phyloP scores from a whole-genome alignment of 2,888 invertebrate species.

The Hemithea aestivaria region DNA sequence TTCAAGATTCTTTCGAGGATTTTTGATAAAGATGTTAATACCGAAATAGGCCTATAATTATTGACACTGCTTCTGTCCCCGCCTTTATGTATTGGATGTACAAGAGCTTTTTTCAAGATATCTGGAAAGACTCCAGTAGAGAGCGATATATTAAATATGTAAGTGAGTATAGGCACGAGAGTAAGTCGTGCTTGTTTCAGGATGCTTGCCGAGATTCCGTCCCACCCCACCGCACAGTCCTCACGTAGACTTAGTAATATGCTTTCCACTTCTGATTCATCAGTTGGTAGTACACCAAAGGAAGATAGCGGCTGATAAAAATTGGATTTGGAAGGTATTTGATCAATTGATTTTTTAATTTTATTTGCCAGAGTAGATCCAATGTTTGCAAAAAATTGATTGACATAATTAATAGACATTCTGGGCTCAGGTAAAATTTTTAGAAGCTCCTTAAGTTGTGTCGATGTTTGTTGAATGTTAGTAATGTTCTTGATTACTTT shows the following conservation, averaged over 20 bases:
- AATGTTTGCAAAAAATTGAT: constrained; percentile 10
- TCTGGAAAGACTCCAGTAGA: constrained; percentile 16
- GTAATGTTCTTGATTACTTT: constrained; percentile 12
- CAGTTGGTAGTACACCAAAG: constrained; percentile 7
- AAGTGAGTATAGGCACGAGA: constrained; percentile 5
- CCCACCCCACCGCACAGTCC: too few species aligned
- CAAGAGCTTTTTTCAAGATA: too few species aligned
- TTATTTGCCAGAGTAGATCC: neutral
- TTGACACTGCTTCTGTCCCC: too few species aligned
- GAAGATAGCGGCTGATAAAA: neutral
- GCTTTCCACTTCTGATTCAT: constrained; percentile 6
- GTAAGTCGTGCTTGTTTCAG: constrained; percentile 3
- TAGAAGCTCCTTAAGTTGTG: neutral
- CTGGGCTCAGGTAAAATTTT: neutral
- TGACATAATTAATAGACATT: constrained; percentile 1
- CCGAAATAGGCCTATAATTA: constrained; percentile 25
- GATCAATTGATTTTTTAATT: neutral
- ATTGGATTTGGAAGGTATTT: neutral
- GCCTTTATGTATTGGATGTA: too few species aligned
- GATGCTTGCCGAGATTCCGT: constrained; percentile 5
- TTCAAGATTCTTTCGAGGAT: constrained; percentile 14
- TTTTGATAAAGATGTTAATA: constrained; percentile 18
- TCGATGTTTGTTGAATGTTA: constrained; percentile 1
- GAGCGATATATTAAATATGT: constrained; percentile 9
- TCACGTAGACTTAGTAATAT: constrained; percentile 2